phyloP scores from a whole-genome alignment of 2,888 invertebrate species.

The Napeogenes sylphis region DNA sequence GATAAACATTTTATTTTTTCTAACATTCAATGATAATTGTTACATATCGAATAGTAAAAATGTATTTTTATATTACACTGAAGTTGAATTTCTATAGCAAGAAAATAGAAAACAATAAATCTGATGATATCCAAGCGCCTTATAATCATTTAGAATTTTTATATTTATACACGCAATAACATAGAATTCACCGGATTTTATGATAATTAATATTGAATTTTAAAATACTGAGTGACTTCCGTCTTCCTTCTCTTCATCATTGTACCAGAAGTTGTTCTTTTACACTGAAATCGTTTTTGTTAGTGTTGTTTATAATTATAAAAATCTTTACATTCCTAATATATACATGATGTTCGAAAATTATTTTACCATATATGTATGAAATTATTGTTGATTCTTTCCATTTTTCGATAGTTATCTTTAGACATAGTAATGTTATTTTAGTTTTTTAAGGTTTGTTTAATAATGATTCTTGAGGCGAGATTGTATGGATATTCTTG shows the following conservation, averaged over 20 bases:
- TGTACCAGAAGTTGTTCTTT: background rate
- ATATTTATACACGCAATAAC: slow-evolving; percentile 2
- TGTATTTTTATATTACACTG: background rate
- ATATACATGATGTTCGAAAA: background rate
- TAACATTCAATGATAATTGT: background rate
- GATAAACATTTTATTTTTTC: too few relatives aligned
- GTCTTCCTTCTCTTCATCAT: background rate
- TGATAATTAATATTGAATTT: background rate
- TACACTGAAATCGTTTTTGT: background rate
- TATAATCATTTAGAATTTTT: slow-evolving; percentile 1
- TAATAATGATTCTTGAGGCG: too few relatives aligned
- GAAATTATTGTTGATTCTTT: too few relatives aligned
- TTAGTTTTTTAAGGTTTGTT: too few relatives aligned
- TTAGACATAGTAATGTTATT: too few relatives aligned
- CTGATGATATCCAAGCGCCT: slow-evolving; percentile 4
- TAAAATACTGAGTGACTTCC: background rate
- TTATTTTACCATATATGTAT: background rate
- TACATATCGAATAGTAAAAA: slow-evolving; percentile 4
- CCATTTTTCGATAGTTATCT: too few relatives aligned
- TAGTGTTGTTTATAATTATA: too few relatives aligned
- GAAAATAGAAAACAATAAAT: background rate
- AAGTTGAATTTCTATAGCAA: too few relatives aligned
- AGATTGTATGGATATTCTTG: too few relatives aligned
- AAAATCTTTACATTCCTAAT: slow-evolving; percentile 1
- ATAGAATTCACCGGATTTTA: background rate